Evolutionary conservation across 37 sponge, comb jelly and placozoan species (phyloP), one percentile per base, ranked within the genome.

Genomic region (Halisarca cf. caerulea): DNA sequence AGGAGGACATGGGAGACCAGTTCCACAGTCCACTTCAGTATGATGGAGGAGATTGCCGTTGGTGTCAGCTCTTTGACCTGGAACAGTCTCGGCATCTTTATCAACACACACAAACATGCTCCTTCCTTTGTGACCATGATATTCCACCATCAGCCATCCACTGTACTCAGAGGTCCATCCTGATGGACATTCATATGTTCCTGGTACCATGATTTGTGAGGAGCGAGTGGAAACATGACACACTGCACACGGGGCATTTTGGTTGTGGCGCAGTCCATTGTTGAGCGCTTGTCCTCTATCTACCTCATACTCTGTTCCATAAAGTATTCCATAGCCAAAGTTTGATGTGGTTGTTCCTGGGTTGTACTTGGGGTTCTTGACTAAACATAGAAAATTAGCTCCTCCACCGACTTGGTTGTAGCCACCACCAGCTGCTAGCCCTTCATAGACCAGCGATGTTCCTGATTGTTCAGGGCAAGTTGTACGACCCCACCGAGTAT

Each of bases 231-330:
- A 38, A 25, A 59, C 85, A 71, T 69, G 60, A 33, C 89, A 89
- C 59, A 89, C 85, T 68, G 85, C 89, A 89, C 89, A 89, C 5
- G 88, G 88, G 23, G 84, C 85, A 70, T 84, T 84, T 45, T 84
- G 60, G 6, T 78, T 3, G 14, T 73, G 45, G 55, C 24, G 7
- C 42, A 11, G 45, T 23, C 36, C 25, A 20, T 23, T 62, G 24
- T 8, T 41, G 24, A 74, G 45, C 18, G 77, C 77, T 40, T 74
- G 77, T 43, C 34, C 53, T 42, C 0, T 35, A 4, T 35, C 60
- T 25, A 2, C 1, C 32, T 82, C 79, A 88, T 82, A 88, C 60
- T 88, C 88, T 23, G 66, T 32, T 28, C 83, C 88, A 82, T 77
- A 75, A 11, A 88, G 25, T 32, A 32, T 27, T 28, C n/a, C 30